Conservation (phyloP, 53 echinoderm and acorn worm genomes). For the Apostichopus leukothele region DNA sequence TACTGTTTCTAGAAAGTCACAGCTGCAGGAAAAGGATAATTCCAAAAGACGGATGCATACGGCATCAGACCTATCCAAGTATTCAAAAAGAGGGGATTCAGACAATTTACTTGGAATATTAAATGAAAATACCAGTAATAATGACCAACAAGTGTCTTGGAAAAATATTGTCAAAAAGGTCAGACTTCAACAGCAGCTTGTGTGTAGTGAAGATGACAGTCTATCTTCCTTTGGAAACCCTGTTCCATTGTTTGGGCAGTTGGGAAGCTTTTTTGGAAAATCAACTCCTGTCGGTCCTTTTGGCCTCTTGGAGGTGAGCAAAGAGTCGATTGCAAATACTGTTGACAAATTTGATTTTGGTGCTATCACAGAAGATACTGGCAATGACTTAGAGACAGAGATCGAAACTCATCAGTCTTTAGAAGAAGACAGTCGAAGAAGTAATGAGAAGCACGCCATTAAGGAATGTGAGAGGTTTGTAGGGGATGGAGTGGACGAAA, state of each 20-base stretch:
- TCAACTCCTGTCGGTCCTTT: slow-evolving; percentile 4
- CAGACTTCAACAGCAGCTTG: not conserved
- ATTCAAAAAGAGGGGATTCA: not conserved
- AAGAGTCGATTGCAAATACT: not conserved
- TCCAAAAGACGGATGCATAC: not conserved
- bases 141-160: slow-evolving; percentile 13
- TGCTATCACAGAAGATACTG: not conserved
- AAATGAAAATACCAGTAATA: not conserved
- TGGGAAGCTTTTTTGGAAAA: not conserved
- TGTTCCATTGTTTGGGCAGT: slow-evolving; percentile 13
- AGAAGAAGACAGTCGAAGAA: not conserved
- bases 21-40: not conserved
- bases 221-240: not conserved
- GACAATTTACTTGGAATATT: not conserved
- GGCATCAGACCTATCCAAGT: not conserved
- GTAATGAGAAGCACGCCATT: not conserved
- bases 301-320: not conserved
- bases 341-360: not conserved
- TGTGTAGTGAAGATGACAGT: not conserved
- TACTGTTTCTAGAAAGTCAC: not conserved
- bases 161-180: slow-evolving; percentile 30
- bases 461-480: too few species aligned
- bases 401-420: not conserved
- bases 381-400: not conserved
- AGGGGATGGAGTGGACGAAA: too few species aligned